Base-by-base conservation (phyloP, 2,888 invertebrate species). In the Elysia crispata region DNA sequence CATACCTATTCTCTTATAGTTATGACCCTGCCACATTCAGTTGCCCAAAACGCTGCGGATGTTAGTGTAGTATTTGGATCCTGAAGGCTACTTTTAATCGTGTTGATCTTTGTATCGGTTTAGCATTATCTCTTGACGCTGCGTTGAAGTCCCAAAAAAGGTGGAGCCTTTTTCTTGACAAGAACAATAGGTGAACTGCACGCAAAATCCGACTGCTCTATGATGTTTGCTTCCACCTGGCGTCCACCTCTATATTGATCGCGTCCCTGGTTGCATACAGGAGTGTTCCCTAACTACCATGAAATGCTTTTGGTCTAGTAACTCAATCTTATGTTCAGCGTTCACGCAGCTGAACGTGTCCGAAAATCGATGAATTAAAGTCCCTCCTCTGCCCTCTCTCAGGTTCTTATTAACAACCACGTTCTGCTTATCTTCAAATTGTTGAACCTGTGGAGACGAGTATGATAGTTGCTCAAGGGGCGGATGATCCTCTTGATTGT, bases 131-230 rank as follows among this genome's bases (percentile, higher is more conserved):
- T 20, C 76, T 64, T n/a, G n/a, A n/a, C n/a, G n/a, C n/a, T n/a
- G n/a, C n/a, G n/a, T n/a, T n/a, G n/a, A n/a, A n/a, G n/a, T n/a
- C n/a, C n/a, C n/a, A n/a, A n/a, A n/a, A n/a, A n/a, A n/a, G n/a
- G n/a, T n/a, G n/a, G n/a, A n/a, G 62, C 64, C 23, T 76, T 76
- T 28, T 66, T 76, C 25, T 66, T 66, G 3, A 66, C 66, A 6
- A 66, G 66, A 20, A 66, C 66, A n/a, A 76, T 76, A 20, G 76
- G 76, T n/a, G 76, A 76, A 15, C 31, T 31, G 50, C 25, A 76
- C 1, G 76, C 66, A 15, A 66, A 76, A 0, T 1, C 33, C 13
- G 66, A 20, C 5, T 13, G 41, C 66, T 76, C 76, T 15, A 76
- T 76, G 18, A 66, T 50, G 15, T 66, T 66, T 50, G 50, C 28